These are phyloP conservation scores for Acromyrmex heyeri DNA, from an alignment of 1,140 invertebrate genomes.

Conservation along the genomic window DNA sequence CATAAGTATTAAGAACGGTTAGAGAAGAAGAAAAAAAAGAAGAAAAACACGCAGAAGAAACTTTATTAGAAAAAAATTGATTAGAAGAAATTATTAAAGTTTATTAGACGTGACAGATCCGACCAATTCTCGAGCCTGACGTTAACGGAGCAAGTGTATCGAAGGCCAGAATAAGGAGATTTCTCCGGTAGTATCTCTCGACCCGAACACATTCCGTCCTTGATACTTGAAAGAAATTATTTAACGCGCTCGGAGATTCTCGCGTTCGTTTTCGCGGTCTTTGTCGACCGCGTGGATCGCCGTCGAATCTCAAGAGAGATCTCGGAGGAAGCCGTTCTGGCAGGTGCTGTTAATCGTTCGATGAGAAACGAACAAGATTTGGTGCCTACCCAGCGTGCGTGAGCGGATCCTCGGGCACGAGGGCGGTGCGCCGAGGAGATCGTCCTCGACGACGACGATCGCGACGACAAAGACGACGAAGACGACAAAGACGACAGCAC, in stretches of 20 bases:
- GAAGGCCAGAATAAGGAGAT: background rate
- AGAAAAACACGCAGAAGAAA: background rate
- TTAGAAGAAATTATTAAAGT: background rate
- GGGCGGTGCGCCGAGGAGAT: conserved; percentile 73
- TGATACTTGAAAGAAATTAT: background rate
- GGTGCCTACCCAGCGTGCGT: conserved; percentile 79
- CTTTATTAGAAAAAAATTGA: background rate
- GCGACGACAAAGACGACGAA: conserved; percentile 27
- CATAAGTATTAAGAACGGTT: background rate
- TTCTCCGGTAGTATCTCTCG: too few relatives aligned
- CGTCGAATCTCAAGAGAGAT: background rate
- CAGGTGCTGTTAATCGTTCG: conserved; percentile 59
- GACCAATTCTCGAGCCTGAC: background rate
- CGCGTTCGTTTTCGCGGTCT: background rate
- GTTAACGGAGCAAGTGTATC: background rate
- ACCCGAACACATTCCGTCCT: conserved; percentile 28
- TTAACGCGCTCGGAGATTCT: background rate
- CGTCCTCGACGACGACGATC: conserved; percentile 72
- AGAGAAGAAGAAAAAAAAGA: background rate
- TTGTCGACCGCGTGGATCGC: background rate
- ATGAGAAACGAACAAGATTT: conserved; percentile 79
- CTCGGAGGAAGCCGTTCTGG: conserved; percentile 9
- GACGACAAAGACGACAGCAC: conserved; percentile 65
- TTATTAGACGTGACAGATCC: background rate
- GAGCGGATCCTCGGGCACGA: conserved; percentile 76